Conservation (phyloP, 2,113 vertebrate species). For the Ictidomys tridecemlineatus region DNA sequence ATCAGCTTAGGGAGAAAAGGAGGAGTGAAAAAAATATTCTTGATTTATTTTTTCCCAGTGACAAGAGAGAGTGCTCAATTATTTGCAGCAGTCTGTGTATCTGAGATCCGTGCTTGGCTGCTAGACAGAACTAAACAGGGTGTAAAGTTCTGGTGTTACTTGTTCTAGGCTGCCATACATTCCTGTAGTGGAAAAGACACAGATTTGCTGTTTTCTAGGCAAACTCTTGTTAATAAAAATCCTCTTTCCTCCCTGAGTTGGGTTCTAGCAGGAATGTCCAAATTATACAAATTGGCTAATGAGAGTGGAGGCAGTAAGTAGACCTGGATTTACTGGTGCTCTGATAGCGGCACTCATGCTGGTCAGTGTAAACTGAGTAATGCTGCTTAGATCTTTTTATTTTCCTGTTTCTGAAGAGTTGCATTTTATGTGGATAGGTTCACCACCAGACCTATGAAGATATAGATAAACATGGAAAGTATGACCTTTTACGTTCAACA, state of each 20-base stretch:
- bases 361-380: not conserved
- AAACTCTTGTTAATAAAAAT: not conserved
- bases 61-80: not conserved
- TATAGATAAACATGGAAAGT: conserved; percentile 92
- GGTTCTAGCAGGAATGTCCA: not conserved
- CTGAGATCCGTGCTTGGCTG: not conserved
- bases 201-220: not conserved
- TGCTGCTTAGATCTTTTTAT: not conserved
- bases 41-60: not conserved
- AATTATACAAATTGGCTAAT: not conserved
- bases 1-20: not conserved
- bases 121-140: not conserved
- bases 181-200: not conserved
- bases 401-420: conserved; percentile 58
- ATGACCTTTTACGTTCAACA: conserved; percentile 94
- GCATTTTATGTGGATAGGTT: conserved; percentile 85
- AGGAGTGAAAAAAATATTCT: not conserved
- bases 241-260: not conserved
- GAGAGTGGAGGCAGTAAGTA: not conserved
- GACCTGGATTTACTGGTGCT: not conserved
- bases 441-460: conserved; percentile 93
- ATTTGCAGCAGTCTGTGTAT: not conserved
- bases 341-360: not conserved
- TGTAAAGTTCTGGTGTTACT: not conserved
- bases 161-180: not conserved